These are phyloP conservation scores for Iguana delicatissima DNA, from an alignment of 2,797 vertebrate genomes.

Conservation along the genomic window DNA sequence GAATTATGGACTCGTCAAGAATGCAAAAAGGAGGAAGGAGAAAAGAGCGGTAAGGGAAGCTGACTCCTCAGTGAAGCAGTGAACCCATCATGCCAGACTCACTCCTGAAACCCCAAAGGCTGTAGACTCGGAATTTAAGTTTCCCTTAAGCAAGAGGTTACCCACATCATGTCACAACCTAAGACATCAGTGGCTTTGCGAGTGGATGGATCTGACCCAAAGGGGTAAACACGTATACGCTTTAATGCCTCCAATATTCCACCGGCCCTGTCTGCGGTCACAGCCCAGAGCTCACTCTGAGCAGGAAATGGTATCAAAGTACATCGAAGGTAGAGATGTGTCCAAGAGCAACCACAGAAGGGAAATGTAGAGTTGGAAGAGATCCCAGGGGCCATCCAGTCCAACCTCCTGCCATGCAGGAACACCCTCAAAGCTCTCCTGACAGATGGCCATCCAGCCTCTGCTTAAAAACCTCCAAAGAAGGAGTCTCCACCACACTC, in stretches of 20 bases:
- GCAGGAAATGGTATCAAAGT: neutral
- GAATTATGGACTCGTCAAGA: neutral
- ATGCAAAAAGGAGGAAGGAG: neutral
- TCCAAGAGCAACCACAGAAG: neutral
- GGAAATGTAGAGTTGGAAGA: too few species aligned
- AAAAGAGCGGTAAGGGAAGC: neutral
- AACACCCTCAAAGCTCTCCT: too few species aligned
- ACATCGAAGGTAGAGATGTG: neutral
- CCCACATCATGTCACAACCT: neutral
- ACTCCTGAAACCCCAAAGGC: neutral
- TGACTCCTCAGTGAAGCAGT: neutral
- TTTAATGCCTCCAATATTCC: neutral
- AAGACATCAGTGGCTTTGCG: neutral
- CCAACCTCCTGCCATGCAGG: too few species aligned
- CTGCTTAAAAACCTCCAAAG: too few species aligned
- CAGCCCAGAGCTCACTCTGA: neutral
- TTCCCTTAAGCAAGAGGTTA: neutral
- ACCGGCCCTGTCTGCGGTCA: neutral
- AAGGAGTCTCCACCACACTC: too few species aligned
- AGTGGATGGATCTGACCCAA: neutral
- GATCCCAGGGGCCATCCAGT: too few species aligned
- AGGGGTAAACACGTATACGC: neutral
- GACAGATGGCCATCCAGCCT: too few species aligned
- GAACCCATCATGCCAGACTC: neutral
- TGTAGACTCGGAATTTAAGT: neutral